Evolutionary conservation across 2,113 vertebrate genomes (phyloP).

Genomic region (Centropristis striata): DNA sequence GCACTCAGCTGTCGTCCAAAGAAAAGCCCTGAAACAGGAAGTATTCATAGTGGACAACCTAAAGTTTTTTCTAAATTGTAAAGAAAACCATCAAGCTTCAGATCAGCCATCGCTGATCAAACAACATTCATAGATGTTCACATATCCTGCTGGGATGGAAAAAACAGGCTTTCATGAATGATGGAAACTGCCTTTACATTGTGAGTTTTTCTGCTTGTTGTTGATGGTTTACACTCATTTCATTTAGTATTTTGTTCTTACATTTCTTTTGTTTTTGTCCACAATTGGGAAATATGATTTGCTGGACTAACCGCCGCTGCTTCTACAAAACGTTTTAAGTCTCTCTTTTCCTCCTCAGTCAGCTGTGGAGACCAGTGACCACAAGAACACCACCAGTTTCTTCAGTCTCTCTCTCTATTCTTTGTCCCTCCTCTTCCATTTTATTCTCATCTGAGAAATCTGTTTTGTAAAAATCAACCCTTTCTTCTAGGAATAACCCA

Average conservation of each 20-base stretch:
- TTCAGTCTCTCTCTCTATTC: neutral
- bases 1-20: neutral
- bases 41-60: neutral
- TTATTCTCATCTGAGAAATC: neutral
- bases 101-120: slow-evolving; percentile 23
- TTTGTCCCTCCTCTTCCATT: neutral
- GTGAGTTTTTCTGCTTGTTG: slow-evolving; percentile 3
- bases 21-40: neutral
- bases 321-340: neutral
- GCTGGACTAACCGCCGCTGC: neutral
- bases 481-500: neutral
- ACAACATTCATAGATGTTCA: slow-evolving; percentile 3
- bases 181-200: slow-evolving; percentile 15
- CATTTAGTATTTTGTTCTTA: neutral
- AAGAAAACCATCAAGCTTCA: slow-evolving; percentile 7
- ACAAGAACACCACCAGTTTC: neutral
- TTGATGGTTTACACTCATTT: slow-evolving; percentile 18
- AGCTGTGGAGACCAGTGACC: neutral
- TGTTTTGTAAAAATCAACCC: neutral
- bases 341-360: neutral
- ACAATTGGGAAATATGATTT: neutral
- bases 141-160: slow-evolving; percentile 20
- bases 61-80: slow-evolving; percentile 4
- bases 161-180: slow-evolving; percentile 16
- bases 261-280: neutral